Conservation (phyloP, 2,113 vertebrate species). For the Theropithecus gelada region DNA sequence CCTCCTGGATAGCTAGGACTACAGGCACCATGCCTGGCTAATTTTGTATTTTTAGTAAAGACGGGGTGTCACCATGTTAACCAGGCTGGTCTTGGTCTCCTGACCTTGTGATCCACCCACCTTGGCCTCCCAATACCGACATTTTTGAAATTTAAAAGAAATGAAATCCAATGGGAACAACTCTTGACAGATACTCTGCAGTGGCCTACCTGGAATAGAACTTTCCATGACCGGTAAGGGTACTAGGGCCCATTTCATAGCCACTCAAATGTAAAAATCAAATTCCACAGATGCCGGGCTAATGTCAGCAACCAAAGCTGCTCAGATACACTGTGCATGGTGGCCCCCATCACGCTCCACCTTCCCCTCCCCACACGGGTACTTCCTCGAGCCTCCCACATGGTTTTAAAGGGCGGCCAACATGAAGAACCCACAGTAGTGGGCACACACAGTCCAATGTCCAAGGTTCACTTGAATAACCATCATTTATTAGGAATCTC, state of each 20-base stretch:
- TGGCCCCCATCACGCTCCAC: rapidly evolving
- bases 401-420: not conserved
- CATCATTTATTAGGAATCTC: too few species aligned
- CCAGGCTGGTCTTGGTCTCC: too few species aligned
- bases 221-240: not conserved
- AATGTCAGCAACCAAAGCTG: not conserved
- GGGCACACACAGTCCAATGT: rapidly evolving
- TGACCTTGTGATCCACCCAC: too few species aligned
- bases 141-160: not conserved
- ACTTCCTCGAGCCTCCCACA: not conserved
- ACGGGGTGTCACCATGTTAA: too few species aligned
- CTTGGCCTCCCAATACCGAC: too few species aligned
- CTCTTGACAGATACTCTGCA: not conserved
- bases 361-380: too few species aligned
- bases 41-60: too few species aligned
- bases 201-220: not conserved
- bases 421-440: not conserved
- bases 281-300: not conserved
- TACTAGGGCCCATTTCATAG: too few species aligned
- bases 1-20: too few species aligned
- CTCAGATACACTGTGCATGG: not conserved
- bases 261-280: not conserved
- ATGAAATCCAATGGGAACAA: not conserved
- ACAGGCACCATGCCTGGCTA: too few species aligned
- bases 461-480: not conserved